Evolutionary conservation across 2,888 invertebrate genomes (phyloP).

Genomic region (Apomyelois bistriatella): DNA sequence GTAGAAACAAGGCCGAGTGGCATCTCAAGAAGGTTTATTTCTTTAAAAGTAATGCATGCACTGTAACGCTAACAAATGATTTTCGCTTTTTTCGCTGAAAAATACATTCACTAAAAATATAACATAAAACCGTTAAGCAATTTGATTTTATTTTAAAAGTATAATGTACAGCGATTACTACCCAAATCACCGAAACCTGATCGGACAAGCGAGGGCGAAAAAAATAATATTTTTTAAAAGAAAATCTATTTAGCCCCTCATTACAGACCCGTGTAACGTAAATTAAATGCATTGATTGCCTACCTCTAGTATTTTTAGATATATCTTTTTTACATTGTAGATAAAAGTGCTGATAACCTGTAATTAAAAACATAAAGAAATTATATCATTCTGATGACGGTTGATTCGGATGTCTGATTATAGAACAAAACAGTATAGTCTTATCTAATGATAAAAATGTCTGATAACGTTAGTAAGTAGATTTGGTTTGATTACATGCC

Average conservation of each 20-base stretch:
- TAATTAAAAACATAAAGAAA: too few species aligned
- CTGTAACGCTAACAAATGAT: too few species aligned
- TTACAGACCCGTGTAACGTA: neutral
- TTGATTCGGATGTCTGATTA: neutral
- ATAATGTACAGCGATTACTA: neutral
- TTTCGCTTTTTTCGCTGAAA: too few species aligned
- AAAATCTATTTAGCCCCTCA: neutral
- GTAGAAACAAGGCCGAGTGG: too few species aligned
- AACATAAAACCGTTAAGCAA: too few species aligned
- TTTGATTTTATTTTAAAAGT: neutral
- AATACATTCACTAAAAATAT: neutral
- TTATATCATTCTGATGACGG: neutral
- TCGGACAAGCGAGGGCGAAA: too few species aligned
- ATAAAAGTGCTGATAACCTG: too few species aligned
- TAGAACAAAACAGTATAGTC: neutral
- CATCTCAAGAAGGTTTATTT: too few species aligned
- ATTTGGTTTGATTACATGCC: neutral
- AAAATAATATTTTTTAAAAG: neutral
- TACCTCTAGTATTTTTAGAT: too few species aligned
- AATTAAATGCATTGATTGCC: neutral
- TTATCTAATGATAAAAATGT: neutral
- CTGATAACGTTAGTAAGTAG: neutral
- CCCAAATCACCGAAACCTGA: neutral
- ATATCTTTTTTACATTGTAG: too few species aligned
- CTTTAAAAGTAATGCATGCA: too few species aligned